Base-by-base conservation (phyloP, 2,888 invertebrate species). In the Yponomeuta plumbellus region DNA sequence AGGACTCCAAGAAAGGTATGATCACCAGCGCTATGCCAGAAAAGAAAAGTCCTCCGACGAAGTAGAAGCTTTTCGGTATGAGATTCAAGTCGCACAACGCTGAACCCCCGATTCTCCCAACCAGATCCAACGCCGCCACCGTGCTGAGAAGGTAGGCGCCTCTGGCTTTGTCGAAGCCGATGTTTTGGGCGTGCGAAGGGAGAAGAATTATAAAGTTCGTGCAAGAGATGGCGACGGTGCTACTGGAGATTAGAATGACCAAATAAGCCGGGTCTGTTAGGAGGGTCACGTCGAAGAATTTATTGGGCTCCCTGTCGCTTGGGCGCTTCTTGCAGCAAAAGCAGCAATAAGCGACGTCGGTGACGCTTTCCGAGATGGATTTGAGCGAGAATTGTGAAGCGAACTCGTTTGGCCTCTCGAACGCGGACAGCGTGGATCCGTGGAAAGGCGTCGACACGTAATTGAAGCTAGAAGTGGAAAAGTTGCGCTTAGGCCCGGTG, bases 171-270 rank as follows among this genome's bases (percentile, higher is more conserved):
- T 94, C 93, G 74, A 95, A 96, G 0, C 94, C 94, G 39, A 96
- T 86, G 6, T 93, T 92, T 61, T 93, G 86, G 0, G 96, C 97
- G 75, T 96, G 96, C 0, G 94, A 93, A 2, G 97, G 97, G 71
- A 97, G 84, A 1, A 97, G 78, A 57, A 97, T 96, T n/a, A 96
- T 95, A 73, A 97, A 96, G 80, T 97, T 97, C 0, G 97, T 97
- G 72, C 96, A 97, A 40, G 96, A 96, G 68, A 97, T 96, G 4
- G 97, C 97, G 62, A 96, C 97, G 0, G 97, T 96, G 62, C 95
- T 96, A 75, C 96, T 96, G 0, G 96, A 97, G 68, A 97, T 92
- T 10, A 97, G 80, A 66, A 97, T 96, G 0, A 97, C 94, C 66
- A 97, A 88, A 75, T 97, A 97, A 22, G 96, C 91, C 0, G 96